Conservation (phyloP, 1,140 invertebrate genomes). For the Drosophila kepulauana region DNA sequence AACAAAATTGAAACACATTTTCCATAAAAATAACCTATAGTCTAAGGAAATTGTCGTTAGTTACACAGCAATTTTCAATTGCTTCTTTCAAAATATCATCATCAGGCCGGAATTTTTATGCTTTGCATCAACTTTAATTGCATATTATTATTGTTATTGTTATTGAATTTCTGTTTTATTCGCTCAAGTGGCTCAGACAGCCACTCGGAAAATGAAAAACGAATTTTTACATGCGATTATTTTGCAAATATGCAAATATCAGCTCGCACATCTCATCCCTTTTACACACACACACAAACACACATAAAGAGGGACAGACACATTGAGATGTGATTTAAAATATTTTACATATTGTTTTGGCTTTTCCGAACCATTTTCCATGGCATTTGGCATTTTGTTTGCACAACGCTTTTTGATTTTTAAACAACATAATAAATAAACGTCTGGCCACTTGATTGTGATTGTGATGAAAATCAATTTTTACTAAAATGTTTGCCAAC, state of each 20-base stretch:
- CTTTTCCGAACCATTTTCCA: slow-evolving; percentile 19
- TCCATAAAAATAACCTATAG: background rate
- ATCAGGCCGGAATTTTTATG: background rate
- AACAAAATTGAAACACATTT: background rate
- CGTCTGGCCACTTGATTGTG: slow-evolving; percentile 39
- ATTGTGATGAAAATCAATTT: slow-evolving; percentile 58
- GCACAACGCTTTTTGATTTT: slow-evolving; percentile 59
- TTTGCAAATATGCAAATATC: slow-evolving; percentile 61
- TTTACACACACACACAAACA: background rate
- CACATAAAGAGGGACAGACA: background rate
- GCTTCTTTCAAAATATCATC: background rate
- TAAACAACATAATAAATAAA: slow-evolving; percentile 79
- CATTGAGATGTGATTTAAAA: slow-evolving; percentile 18
- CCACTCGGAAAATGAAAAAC: slow-evolving; percentile 51
- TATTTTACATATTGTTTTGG: slow-evolving; percentile 23
- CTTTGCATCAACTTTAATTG: slow-evolving; percentile 11
- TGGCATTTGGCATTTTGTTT: slow-evolving; percentile 65
- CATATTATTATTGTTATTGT: slow-evolving; percentile 50
- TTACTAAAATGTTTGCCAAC: slow-evolving; percentile 21
- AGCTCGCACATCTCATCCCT: background rate
- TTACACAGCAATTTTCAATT: background rate
- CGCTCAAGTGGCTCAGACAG: slow-evolving; percentile 55
- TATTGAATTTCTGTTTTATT: slow-evolving; percentile 37
- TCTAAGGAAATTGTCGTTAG: background rate
- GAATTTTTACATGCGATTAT: slow-evolving; percentile 33